phyloP scores from a whole-genome alignment of 2,113 vertebrate species.

The Pygoscelis antarcticus region DNA sequence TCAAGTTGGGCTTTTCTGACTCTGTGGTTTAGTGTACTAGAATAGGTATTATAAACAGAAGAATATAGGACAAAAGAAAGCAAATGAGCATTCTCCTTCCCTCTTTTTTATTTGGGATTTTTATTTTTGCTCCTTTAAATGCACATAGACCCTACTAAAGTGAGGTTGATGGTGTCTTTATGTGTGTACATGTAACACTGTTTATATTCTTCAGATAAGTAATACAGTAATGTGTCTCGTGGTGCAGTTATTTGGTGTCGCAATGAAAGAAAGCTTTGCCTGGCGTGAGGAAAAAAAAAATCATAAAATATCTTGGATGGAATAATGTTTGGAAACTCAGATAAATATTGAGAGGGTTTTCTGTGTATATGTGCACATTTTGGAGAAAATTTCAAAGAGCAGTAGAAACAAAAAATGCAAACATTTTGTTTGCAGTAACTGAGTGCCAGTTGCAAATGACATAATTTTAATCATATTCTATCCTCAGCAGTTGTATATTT shows the following conservation, averaged over 20 bases:
- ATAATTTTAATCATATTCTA: background rate
- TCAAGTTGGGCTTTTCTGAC: background rate
- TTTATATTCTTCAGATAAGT: background rate
- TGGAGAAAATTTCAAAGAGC: background rate
- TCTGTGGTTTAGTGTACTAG: background rate
- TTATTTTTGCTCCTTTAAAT: background rate
- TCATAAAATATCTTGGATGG: background rate
- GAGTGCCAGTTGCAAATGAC: background rate
- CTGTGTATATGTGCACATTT: background rate
- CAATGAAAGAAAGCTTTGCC: background rate
- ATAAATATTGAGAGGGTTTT: background rate
- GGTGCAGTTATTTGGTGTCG: background rate
- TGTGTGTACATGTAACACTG: background rate
- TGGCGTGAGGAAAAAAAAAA: background rate
- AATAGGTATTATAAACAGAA: background rate
- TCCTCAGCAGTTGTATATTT: accelerated
- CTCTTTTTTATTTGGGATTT: background rate
- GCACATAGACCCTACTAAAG: background rate
- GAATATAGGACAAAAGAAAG: background rate
- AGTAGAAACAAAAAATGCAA: background rate
- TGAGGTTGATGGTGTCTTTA: background rate
- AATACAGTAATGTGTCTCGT: background rate
- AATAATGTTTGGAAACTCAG: background rate
- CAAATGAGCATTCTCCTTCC: background rate
- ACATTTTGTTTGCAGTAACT: background rate